A percentile compares a stretch with the other conserved stretches of the same genome.
Conservation (phyloP, 2,113 vertebrate species). For the Nannospalax galili region DNA sequence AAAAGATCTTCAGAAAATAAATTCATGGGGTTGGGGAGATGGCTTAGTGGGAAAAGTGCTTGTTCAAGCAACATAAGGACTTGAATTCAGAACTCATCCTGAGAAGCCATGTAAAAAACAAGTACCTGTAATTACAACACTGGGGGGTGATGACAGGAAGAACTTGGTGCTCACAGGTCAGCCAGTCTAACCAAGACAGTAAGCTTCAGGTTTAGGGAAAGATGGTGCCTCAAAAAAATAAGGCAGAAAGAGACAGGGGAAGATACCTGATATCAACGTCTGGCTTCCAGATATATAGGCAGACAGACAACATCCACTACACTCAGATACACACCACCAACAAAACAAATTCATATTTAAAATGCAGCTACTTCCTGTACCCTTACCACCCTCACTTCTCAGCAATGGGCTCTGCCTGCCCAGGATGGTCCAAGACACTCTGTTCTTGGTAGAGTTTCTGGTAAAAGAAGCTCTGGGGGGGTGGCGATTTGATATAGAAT, state of each 20-base stretch:
- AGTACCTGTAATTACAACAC: neutral
- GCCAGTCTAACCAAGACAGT: too few species aligned
- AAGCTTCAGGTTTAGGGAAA: too few species aligned
- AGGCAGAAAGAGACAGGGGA: too few species aligned
- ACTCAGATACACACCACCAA: neutral
- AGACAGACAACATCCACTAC: neutral
- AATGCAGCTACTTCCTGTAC: neutral
- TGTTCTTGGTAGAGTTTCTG: neutral
- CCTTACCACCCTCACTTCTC: neutral
- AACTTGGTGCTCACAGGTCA: neutral
- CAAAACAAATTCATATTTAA: slow-evolving; percentile 41
- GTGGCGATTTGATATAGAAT: neutral
- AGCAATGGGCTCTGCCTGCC: neutral
- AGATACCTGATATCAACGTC: neutral
- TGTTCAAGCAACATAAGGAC: neutral
- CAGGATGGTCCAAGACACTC: neutral
- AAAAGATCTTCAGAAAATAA: slow-evolving; percentile 51
- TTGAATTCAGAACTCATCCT: neutral
- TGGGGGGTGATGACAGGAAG: neutral
- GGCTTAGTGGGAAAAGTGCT: neutral
- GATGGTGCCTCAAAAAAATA: neutral
- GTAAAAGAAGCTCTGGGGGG: neutral
- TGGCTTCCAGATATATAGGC: neutral
- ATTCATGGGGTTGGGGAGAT: neutral
- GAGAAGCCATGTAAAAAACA: neutral